Evolutionary conservation across 92 coral and sea anemone species (phyloP).

Genomic region (Bergia puertoricense): DNA sequence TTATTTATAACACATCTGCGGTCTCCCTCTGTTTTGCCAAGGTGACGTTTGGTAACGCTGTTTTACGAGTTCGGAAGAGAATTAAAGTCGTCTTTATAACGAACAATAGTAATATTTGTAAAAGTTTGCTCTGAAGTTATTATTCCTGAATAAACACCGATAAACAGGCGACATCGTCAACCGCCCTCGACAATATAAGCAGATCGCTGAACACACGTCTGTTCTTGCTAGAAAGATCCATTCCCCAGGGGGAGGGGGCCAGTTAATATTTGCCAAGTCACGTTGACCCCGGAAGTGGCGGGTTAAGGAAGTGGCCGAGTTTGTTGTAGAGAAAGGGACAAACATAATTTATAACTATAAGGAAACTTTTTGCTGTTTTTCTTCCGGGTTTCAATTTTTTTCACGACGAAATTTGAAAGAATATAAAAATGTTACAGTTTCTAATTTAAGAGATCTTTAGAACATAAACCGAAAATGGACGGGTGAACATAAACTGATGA

Average conservation of each 20-base stretch:
- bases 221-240: slow-evolving; percentile 29
- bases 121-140: background rate
- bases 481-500: background rate
- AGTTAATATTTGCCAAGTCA: background rate
- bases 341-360: background rate
- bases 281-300: slow-evolving; percentile 37
- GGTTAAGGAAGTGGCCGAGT: slow-evolving; percentile 7
- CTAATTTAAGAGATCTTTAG: background rate
- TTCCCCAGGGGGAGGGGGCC: slow-evolving; percentile 19
- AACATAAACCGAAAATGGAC: background rate
- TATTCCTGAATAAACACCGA: slow-evolving; percentile 18
- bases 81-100: background rate
- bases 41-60: slow-evolving; percentile 3
- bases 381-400: slow-evolving; percentile 15
- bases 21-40: slow-evolving; percentile 10
- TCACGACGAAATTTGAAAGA: background rate
- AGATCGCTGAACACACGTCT: background rate
- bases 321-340: background rate
- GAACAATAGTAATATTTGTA: background rate
- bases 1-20: slow-evolving; percentile 7
- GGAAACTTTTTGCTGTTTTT: background rate
- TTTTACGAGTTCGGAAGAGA: background rate
- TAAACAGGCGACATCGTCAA: slow-evolving; percentile 22
- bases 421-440: background rate
- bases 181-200: slow-evolving; percentile 6